Base-by-base conservation (phyloP, 1,140 invertebrate species). In the Euura saliciscinereae region DNA sequence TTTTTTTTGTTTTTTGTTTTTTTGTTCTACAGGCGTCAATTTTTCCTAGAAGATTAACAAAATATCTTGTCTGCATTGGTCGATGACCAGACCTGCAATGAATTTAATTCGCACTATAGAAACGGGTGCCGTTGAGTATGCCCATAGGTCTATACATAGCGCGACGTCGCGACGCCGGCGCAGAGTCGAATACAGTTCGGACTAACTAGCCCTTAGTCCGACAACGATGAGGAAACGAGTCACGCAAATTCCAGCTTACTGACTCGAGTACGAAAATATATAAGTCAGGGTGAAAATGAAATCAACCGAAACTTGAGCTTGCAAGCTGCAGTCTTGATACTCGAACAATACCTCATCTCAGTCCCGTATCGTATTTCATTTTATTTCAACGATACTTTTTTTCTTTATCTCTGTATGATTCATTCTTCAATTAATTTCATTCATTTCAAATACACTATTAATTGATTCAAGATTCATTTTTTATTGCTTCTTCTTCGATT, bases 81-180 rank as follows among this genome's bases (percentile, higher is more conserved):
- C 51, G 51, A 59, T 59, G 51, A 59, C 51, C 51, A n/a, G 13
- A 59, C 51, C 51, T 59, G 51, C 51, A 59, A 59, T 59, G 51
- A 59, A 59, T 59, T 59, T 59, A 59, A 59, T 59, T 59, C 51
- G 51, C 51, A 59, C 51, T 59, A 59, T 59, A 59, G 51, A n/a
- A 59, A 59, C 8, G 8, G 51, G 10, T 59, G 51, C 51, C 51
- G 8, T 28, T 28, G 28, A 1, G 28, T 28, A 28, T 28, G 28
- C 28, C 28, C 28, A 28, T 28, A 28, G 28, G 28, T 28, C 51
- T 59, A 59, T 59, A 59, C 51, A 59, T 59, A 59, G 51, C 51
- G 8, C 28, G 51, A 59, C 51, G 51, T 59, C 51, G 51, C 3
- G 51, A 59, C 51, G 51, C 51, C 51, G 51, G 51, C 51, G 51